Evolutionary conservation across 2,888 invertebrate genomes (phyloP).

Genomic region (Cheilosia urbana): DNA sequence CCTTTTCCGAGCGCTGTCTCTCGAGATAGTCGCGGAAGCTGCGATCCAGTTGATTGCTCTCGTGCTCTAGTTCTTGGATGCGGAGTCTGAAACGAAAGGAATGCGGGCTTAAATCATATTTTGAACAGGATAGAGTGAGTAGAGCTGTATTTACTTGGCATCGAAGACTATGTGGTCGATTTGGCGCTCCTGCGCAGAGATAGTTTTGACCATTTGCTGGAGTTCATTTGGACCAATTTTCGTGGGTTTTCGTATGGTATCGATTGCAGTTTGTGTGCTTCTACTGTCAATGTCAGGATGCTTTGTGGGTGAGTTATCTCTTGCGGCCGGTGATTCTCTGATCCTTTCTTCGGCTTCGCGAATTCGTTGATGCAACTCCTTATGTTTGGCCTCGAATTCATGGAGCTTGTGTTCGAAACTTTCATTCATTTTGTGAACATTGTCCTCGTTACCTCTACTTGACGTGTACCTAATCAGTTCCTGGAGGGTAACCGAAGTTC

Average conservation of each 20-base stretch:
- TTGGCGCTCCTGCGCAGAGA: slow-evolving; percentile 77
- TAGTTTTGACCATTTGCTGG: slow-evolving; percentile 70
- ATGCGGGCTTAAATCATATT: background rate
- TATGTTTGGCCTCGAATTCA: slow-evolving; percentile 80
- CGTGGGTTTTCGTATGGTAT: background rate
- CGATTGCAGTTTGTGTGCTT: slow-evolving; percentile 34
- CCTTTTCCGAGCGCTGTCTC: slow-evolving; percentile 77
- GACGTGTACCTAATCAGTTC: slow-evolving; percentile 76
- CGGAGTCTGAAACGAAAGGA: slow-evolving; percentile 78
- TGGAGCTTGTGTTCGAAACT: slow-evolving; percentile 79
- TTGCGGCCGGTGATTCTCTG: background rate
- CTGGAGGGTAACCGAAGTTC: slow-evolving; percentile 64
- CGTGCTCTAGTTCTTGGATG: slow-evolving; percentile 81
- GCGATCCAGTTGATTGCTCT: slow-evolving; percentile 81
- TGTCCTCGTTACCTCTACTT: slow-evolving; percentile 68
- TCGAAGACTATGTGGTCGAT: slow-evolving; percentile 79
- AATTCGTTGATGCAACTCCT: slow-evolving; percentile 78
- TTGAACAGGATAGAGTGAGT: background rate
- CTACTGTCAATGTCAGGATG: background rate
- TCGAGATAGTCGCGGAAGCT: slow-evolving; percentile 80
- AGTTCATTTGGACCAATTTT: slow-evolving; percentile 41
- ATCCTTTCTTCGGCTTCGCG: slow-evolving; percentile 71
- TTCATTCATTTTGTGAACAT: slow-evolving; percentile 77
- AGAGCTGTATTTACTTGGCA: slow-evolving; percentile 77
- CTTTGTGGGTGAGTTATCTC: background rate